A percentile compares a stretch with the other conserved stretches of the same genome.
Conservation (phyloP, 2,888 invertebrate genomes). For the Drosophila infuscata region DNA sequence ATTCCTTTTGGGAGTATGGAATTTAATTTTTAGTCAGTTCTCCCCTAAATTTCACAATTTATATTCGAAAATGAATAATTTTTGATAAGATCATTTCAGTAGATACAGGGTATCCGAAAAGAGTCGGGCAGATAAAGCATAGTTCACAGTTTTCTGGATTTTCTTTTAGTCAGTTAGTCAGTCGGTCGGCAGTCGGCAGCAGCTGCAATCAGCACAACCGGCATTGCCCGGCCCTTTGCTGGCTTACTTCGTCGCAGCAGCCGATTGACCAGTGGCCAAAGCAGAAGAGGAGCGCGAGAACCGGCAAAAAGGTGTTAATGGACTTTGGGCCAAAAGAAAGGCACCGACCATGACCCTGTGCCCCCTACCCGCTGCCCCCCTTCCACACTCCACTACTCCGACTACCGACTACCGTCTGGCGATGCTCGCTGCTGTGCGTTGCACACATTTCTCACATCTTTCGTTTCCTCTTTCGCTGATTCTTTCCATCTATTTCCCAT, state of each 20-base stretch:
- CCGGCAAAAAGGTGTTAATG: conserved; percentile 74
- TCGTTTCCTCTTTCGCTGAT: conserved; percentile 15
- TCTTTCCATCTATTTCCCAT: not conserved
- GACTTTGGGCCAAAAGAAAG: conserved; percentile 62
- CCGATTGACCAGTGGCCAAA: conserved; percentile 43
- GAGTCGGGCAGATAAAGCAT: conserved; percentile 25
- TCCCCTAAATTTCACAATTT: not conserved
- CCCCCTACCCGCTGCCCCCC: not conserved
- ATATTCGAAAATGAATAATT: not conserved
- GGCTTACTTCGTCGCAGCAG: not conserved
- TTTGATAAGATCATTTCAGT: not conserved
- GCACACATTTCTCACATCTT: conserved; percentile 53
- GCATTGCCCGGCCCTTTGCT: conserved; percentile 1
- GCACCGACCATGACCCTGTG: conserved; percentile 53
- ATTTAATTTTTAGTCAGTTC: not conserved
- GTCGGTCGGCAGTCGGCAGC: conserved; percentile 8
- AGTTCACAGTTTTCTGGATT: conserved; percentile 43
- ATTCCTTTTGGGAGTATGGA: not conserved
- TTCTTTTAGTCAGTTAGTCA: conserved; percentile 2
- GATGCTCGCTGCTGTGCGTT: not conserved
- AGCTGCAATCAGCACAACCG: conserved; percentile 36
- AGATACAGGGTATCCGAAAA: conserved; percentile 21
- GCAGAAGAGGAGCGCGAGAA: conserved; percentile 12
- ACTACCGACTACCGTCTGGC: not conserved
- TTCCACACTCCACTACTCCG: conserved; percentile 20